Evolutionary conservation across 2,797 vertebrate genomes (phyloP).

Genomic region (Hirundo rustica): DNA sequence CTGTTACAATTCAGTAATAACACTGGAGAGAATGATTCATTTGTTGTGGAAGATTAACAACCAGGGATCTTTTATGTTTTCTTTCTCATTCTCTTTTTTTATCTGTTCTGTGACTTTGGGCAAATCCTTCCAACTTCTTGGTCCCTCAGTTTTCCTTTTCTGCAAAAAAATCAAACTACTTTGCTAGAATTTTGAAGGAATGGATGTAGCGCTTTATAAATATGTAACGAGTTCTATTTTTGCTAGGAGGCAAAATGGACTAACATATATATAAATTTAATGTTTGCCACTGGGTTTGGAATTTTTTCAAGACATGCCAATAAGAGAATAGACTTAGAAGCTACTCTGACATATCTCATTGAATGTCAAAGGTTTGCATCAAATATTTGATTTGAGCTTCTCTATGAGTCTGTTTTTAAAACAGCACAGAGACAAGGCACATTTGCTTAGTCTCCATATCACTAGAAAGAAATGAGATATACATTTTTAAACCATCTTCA

Average conservation of each 20-base stretch:
- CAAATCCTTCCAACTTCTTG: neutral
- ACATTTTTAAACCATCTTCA: conserved; percentile 5
- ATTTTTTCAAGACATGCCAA: neutral
- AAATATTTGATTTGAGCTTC: neutral
- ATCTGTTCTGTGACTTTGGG: neutral
- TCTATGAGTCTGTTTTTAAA: neutral
- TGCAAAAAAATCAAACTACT: neutral
- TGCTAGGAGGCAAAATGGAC: neutral
- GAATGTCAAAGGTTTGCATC: neutral
- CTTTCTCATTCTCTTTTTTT: neutral
- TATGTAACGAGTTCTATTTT: neutral
- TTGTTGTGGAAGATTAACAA: neutral
- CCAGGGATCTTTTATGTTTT: neutral
- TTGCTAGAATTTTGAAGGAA: neutral
- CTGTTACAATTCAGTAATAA: neutral
- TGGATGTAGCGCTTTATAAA: neutral
- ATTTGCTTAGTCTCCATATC: neutral
- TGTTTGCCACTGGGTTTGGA: neutral
- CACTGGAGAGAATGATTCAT: neutral
- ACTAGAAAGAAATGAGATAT: neutral
- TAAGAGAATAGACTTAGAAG: neutral
- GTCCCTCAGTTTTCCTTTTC: neutral
- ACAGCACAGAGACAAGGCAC: neutral
- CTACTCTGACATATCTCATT: neutral
- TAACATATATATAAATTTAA: neutral